These are phyloP conservation scores for Bryconaethiops microstoma DNA, from an alignment of 2,797 vertebrate species.

Conservation along the genomic window DNA sequence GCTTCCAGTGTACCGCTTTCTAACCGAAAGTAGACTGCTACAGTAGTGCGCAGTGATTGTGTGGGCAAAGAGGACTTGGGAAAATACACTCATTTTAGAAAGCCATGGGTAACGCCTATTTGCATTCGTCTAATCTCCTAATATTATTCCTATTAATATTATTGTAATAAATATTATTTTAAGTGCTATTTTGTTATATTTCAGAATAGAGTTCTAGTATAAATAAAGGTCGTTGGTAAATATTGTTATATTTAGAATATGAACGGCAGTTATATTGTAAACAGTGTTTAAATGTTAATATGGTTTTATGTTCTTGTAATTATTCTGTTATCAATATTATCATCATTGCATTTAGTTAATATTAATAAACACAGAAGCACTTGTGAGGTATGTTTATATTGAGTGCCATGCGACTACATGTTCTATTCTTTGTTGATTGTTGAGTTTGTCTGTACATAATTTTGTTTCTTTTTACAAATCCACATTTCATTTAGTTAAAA, in stretches of 20 bases:
- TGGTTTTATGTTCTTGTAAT: conserved; percentile 92
- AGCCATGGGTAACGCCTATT: conserved; percentile 76
- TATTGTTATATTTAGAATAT: conserved; percentile 99
- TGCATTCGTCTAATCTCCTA: conserved; percentile 81
- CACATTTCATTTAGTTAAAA: conserved; percentile 79
- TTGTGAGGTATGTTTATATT: conserved; percentile 86
- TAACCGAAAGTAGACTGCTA: conserved; percentile 76
- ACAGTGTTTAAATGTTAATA: conserved; percentile 95
- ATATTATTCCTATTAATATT: conserved; percentile 74
- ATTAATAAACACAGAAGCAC: conserved; percentile 88
- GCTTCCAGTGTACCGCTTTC: conserved; percentile 80
- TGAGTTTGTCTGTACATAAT: conserved; percentile 88
- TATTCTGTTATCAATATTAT: conserved; percentile 88
- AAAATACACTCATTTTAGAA: conserved; percentile 72
- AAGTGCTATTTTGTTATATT: conserved; percentile 99
- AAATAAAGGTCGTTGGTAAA: conserved; percentile 93
- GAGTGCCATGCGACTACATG: conserved; percentile 85
- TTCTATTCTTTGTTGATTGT: conserved; percentile 72
- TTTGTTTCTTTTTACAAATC: conserved; percentile 81
- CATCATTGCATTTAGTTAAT: conserved; percentile 91
- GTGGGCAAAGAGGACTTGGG: conserved; percentile 69
- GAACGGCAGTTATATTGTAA: conserved; percentile 91
- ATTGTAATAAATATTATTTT: conserved; percentile 85
- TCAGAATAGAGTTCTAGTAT: conserved; percentile 98
- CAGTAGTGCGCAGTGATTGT: conserved; percentile 70